These are phyloP conservation scores for Gambusia holbrooki DNA, from an alignment of 2,113 vertebrate genomes.

Conservation along the genomic window DNA sequence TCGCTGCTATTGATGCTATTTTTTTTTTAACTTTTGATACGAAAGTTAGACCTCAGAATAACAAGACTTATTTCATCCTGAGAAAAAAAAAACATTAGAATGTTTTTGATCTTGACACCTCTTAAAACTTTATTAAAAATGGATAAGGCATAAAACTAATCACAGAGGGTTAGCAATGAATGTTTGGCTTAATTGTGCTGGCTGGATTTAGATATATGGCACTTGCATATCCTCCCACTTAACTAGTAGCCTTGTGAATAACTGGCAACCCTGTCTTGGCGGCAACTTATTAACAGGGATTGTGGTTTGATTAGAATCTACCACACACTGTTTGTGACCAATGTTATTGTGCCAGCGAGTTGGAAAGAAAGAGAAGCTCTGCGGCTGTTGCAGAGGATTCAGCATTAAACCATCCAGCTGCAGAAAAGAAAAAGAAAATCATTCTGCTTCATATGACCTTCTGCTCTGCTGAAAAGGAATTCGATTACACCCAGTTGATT, in stretches of 20 bases:
- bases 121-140: not conserved
- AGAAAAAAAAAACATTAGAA: not conserved
- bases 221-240: slow-evolving; percentile 6
- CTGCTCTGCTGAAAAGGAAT: too few relatives aligned
- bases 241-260: slow-evolving; percentile 2
- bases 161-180: not conserved
- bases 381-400: not conserved
- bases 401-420: not conserved
- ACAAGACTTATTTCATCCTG: not conserved
- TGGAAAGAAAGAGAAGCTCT: not conserved
- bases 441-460: not conserved
- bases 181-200: slow-evolving; percentile 3
- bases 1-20: not conserved
- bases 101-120: not conserved
- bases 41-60: not conserved
- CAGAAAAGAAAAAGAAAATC: too few relatives aligned
- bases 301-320: not conserved
- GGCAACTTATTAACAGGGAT: too few relatives aligned
- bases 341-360: not conserved
- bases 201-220: slow-evolving; percentile 1
- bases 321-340: not conserved
- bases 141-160: not conserved
- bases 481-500: not conserved
- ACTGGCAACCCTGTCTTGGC: not conserved
- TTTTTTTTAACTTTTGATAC: not conserved